Evolutionary conservation across 2,797 vertebrate genomes (phyloP), one percentile per base, ranked within the genome.

Genomic region (Poecilia velifera): DNA sequence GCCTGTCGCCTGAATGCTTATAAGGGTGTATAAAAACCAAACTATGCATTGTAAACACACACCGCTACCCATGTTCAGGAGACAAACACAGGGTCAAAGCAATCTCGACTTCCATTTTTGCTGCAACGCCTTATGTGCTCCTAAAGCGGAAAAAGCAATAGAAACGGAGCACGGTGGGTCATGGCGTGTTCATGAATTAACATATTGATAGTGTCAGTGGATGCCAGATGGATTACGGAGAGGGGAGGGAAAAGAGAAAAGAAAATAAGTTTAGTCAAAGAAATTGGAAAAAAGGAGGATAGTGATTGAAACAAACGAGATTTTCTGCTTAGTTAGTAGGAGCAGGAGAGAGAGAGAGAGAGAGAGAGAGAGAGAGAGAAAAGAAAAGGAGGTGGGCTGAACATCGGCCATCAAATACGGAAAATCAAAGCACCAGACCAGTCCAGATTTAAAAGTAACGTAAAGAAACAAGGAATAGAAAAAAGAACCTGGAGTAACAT

Each of bases 61-160:
- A 49, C 6, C 22, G 18, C 66, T 43, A 51, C 34, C 68, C 41
- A 70, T 13, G 73, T 18, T 13, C 49, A 74, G 3, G 41, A 45
- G 16, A n/a, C 4, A 31, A 46, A 83, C 41, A 45, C 34, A 41
- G 76, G 85, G 80, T 88, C 84, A 87, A 81, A 80, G 76, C 71
- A 83, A 91, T 88, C 79, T 84, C 79, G 70, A 70, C 72, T 57
- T 77, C 77, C 2, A 83, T 82, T 82, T 88, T 79, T 66, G 53
- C 77, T 46, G 25, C 12, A 10, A 10, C 2, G 20, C 75, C 73
- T 43, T 18, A 41, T 0, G 0, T 28, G n/a, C n/a, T 62, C 22
- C 51, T 47, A 73, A 14, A 57, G 34, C 6, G n/a, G 34, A 25
- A 72, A 87, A 86, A 80, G 73, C 45, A 80, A 88, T 81, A 46